Evolutionary conservation across 2,113 vertebrate species (phyloP).

Genomic region (Larimichthys crocea): DNA sequence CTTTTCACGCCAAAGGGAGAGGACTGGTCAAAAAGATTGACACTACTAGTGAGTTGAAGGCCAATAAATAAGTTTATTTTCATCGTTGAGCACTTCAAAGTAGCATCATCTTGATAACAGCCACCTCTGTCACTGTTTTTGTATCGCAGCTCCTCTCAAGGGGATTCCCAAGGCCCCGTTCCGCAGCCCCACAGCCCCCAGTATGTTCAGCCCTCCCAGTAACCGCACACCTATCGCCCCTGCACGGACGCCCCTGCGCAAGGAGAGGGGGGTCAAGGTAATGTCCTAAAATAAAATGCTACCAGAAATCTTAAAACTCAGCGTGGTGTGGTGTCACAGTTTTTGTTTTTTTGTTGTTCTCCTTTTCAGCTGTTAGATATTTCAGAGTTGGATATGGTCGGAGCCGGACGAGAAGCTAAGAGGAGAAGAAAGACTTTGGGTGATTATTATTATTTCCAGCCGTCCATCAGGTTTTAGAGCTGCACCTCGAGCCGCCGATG

Average conservation of each 20-base stretch:
- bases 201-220: conserved; percentile 94
- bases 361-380: conserved; percentile 91
- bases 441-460: conserved; percentile 54
- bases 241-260: conserved; percentile 90
- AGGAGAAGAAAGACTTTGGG: conserved; percentile 96
- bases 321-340: not conserved
- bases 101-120: no score
- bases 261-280: conserved; percentile 98
- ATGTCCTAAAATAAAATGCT: not conserved
- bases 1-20: conserved; percentile 97
- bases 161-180: conserved; percentile 98
- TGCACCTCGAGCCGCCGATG: no score
- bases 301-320: not conserved
- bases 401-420: conserved; percentile 95
- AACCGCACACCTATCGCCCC: conserved; percentile 94
- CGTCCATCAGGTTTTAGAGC: not conserved
- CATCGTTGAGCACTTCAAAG: not conserved
- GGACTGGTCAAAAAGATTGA: conserved; percentile 98
- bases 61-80: not conserved
- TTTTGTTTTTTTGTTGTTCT: no score
- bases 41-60: conserved; percentile 92
- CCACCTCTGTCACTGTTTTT: not conserved
- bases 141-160: conserved; percentile 91
- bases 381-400: conserved; percentile 93
- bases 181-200: conserved; percentile 93